phyloP scores from a whole-genome alignment of 2,888 invertebrate species.

The Eilema caniola region DNA sequence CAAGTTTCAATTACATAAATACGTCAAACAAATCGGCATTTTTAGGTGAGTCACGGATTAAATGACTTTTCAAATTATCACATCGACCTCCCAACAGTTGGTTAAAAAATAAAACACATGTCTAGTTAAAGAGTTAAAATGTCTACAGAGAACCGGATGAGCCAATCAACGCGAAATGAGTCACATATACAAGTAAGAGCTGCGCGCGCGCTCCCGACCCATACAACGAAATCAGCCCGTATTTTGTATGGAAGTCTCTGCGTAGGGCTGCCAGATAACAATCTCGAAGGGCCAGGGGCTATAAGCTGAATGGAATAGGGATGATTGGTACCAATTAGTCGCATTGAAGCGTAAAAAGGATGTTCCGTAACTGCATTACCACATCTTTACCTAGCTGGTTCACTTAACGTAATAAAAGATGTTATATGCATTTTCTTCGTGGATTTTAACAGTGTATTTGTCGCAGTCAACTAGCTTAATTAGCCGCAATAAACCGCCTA shows the following conservation, averaged over 20 bases:
- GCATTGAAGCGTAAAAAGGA: conserved; percentile 24
- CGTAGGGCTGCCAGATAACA: conserved; percentile 40
- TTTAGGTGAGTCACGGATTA: conserved; percentile 23
- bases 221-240: conserved; percentile 62
- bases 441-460: not conserved
- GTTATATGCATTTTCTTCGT: not conserved
- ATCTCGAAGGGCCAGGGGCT: conserved; percentile 25
- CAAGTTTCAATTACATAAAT: conserved; percentile 7
- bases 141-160: conserved; percentile 81
- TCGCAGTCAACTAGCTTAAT: no score
- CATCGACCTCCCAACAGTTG: conserved; percentile 30
- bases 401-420: conserved; percentile 1
- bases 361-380: conserved; percentile 6
- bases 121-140: conserved; percentile 73
- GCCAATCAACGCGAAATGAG: conserved; percentile 80
- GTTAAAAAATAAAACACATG: conserved; percentile 51
- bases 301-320: conserved; percentile 33
- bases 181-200: conserved; percentile 69
- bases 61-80: conserved; percentile 48
- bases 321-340: conserved; percentile 37
- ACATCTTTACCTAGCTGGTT: not conserved
- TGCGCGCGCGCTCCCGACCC: conserved; percentile 61
- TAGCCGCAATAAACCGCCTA: no score
- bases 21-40: conserved; percentile 12
- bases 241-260: conserved; percentile 48